Percentiles rank a stretch among this genome's conserved stretches.
phyloP scores from a whole-genome alignment of 2,888 invertebrate species.

The Agrilus mali region DNA sequence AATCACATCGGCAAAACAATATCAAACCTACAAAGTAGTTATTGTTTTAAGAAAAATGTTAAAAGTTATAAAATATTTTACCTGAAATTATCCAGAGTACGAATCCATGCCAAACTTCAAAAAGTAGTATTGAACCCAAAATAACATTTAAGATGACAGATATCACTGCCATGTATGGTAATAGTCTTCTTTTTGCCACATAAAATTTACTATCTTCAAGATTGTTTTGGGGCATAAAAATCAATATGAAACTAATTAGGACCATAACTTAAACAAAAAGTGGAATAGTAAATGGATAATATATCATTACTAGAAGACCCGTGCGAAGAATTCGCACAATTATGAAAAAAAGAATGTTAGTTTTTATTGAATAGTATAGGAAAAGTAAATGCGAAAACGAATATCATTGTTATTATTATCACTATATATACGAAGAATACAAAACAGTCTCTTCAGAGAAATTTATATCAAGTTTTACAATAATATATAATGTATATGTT shows the following conservation, averaged over 20 bases:
- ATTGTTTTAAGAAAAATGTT: slow-evolving; percentile 22
- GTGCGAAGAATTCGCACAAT: too few species aligned
- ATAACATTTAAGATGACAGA: slow-evolving; percentile 37
- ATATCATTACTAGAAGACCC: too few species aligned
- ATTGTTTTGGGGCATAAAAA: slow-evolving; percentile 41
- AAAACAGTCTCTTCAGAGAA: too few species aligned
- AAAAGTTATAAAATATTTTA: slow-evolving; percentile 18
- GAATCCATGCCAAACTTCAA: slow-evolving; percentile 49
- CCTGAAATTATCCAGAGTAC: slow-evolving; percentile 48
- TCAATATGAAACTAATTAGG: slow-evolving; percentile 37
- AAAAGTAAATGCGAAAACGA: too few species aligned
- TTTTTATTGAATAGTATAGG: too few species aligned
- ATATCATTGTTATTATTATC: too few species aligned
- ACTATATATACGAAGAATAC: too few species aligned
- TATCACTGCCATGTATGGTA: slow-evolving; percentile 34
- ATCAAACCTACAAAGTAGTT: slow-evolving; percentile 23
- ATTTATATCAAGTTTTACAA: too few species aligned
- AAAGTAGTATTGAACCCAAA: slow-evolving; percentile 41
- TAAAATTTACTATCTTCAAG: slow-evolving; percentile 21
- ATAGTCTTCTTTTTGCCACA: slow-evolving; percentile 19
- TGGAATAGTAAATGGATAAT: neutral
- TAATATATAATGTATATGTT: too few species aligned
- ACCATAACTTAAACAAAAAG: slow-evolving; percentile 36
- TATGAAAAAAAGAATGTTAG: too few species aligned
- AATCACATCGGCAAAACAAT: slow-evolving; percentile 31